These are phyloP conservation scores for Tridacna gigas DNA, from an alignment of 2,888 invertebrate genomes.

Conservation along the genomic window DNA sequence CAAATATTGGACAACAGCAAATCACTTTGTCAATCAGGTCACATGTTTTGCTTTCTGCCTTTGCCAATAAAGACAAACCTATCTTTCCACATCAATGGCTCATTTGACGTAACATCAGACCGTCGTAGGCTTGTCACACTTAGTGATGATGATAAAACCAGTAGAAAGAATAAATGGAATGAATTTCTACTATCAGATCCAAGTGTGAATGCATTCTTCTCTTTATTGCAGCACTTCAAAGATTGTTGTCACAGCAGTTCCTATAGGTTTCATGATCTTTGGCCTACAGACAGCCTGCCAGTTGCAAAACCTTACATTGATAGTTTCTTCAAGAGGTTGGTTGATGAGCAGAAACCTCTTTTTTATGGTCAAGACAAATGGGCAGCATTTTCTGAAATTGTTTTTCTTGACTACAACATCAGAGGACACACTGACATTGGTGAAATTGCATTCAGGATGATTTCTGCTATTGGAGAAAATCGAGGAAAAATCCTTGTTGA, in stretches of 20 bases:
- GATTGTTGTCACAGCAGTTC: neutral
- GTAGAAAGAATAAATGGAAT: constrained; percentile 58
- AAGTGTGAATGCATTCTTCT: constrained; percentile 52
- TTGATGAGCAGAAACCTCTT: constrained; percentile 22
- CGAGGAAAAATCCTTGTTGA: constrained; percentile 23
- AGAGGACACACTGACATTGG: constrained; percentile 36
- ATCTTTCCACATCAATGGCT: constrained; percentile 80
- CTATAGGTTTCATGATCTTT: constrained; percentile 6
- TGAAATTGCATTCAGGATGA: constrained; percentile 32
- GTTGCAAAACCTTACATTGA: neutral
- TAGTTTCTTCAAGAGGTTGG: constrained; percentile 36
- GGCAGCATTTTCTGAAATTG: constrained; percentile 35
- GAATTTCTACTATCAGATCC: constrained; percentile 55
- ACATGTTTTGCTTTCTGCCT: constrained; percentile 80
- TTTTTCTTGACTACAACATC: constrained; percentile 47
- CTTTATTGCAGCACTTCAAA: constrained; percentile 36
- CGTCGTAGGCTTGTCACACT: constrained; percentile 70
- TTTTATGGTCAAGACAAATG: constrained; percentile 40
- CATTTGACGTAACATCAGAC: constrained; percentile 79
- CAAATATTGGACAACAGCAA: neutral
- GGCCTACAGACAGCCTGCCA: constrained; percentile 9
- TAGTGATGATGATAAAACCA: constrained; percentile 77
- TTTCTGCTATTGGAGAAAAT: constrained; percentile 10
- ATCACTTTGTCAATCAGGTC: constrained; percentile 67
- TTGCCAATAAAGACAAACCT: constrained; percentile 75